Evolutionary conservation across 2,113 vertebrate genomes (phyloP), one percentile per base, ranked within the genome.

Genomic region (Pteronura brasiliensis): DNA sequence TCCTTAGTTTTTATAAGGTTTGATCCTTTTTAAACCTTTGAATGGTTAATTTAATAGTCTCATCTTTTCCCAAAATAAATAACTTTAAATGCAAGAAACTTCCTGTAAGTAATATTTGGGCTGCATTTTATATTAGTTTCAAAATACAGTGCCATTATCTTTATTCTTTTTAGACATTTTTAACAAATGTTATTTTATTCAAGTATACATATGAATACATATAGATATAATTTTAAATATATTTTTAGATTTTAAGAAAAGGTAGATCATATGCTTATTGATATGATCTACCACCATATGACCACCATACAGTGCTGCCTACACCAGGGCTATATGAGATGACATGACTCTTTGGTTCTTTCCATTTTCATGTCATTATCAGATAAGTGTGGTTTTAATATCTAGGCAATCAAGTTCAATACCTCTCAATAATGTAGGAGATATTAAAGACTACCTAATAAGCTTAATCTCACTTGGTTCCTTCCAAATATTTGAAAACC

Each of bases 401-500:
- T 14, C 15, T 65, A 44, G 17, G 39, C 31, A 74, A 39, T 81
- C 11, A 67, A 91, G 20, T 27, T 84, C 4, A 86, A 71, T 81
- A 49, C 14, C 42, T 80, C 18, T 39, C 77, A 72, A 47, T 42
- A 63, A 42, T 82, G 72, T 6, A 59, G 2, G 25, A 57, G 12
- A 12, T 44, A 79, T 61, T 93, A 83, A 97, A 89, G 44, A 65
- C 13, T 89, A 61, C 6, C 4, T 44, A 74, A 96, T 67, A 76
- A 94, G 4, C 27, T 91, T 89, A 82, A 84, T 59, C 67, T 27
- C 21, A 69, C 8, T 57, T 74, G 4, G 6, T 87, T 71, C 14
- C 23, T 95, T 89, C 47, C 52, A 95, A 65, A 95, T 93, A 52
- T 76, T 49, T 96, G 27, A 92, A 92, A 96, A 83, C n/a, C 27